These are phyloP conservation scores for Gila robusta DNA, from an alignment of 2,797 vertebrate genomes.

Conservation along the genomic window DNA sequence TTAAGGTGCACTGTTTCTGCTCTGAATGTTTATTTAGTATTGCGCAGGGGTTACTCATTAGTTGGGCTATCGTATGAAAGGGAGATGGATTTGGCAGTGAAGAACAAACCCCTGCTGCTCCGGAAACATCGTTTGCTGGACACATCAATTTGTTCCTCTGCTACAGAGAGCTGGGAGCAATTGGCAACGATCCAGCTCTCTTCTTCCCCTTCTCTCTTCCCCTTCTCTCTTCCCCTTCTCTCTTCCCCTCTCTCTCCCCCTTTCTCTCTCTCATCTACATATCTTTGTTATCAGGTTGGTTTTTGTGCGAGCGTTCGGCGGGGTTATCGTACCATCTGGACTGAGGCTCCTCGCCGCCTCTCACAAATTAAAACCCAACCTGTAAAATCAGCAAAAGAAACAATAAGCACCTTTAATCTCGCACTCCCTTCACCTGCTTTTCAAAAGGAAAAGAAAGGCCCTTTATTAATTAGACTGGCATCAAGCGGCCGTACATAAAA, in stretches of 20 bases:
- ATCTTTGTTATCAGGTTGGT: conserved; percentile 96
- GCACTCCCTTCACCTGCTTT: conserved; percentile 92
- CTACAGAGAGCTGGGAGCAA: conserved; percentile 58
- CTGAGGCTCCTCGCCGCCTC: conserved; percentile 90
- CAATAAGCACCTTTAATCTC: conserved; percentile 99
- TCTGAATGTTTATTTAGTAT: conserved; percentile 48
- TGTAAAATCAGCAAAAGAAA: conserved; percentile 99
- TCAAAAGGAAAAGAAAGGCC: conserved; percentile 93
- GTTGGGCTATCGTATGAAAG: conserved; percentile 45
- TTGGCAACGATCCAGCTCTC: conserved; percentile 54
- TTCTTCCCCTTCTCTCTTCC: conserved; percentile 7
- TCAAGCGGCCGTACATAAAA: conserved; percentile 96
- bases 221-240: conserved; percentile 24
- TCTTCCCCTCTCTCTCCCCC: conserved; percentile 59
- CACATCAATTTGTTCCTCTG: conserved; percentile 61
- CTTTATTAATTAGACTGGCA: conserved; percentile 99
- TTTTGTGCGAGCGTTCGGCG: conserved; percentile 87
- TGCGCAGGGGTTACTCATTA: conserved; percentile 47
- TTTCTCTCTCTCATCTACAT: conserved; percentile 88
- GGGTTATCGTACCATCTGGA: conserved; percentile 97
- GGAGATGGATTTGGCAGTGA: conserved; percentile 58
- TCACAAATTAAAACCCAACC: conserved; percentile 99
- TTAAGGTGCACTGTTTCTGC: conserved; percentile 10
- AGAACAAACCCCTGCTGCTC: conserved; percentile 51
- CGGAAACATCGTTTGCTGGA: conserved; percentile 58